A percentile compares a stretch with the other conserved stretches of the same genome.
Conservation (phyloP, 2,797 vertebrate species). For the Galaxias olidus region DNA sequence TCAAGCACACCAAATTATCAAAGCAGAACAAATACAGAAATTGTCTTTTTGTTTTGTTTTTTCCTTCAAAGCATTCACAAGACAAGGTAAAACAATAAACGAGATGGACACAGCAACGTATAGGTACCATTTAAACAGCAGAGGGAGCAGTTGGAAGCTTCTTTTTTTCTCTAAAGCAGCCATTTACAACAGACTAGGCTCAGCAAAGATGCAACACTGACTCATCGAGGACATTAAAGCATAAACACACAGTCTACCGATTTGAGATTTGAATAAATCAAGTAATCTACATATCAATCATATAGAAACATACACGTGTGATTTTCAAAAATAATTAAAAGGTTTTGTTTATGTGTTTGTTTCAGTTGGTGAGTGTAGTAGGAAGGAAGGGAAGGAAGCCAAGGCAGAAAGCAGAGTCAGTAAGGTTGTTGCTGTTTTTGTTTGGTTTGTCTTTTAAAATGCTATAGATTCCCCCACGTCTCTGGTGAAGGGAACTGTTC, state of each 20-base stretch:
- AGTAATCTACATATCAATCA: slow-evolving; percentile 23
- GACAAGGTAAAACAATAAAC: slow-evolving; percentile 11
- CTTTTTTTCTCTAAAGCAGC: slow-evolving; percentile 36
- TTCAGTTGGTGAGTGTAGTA: slow-evolving; percentile 28
- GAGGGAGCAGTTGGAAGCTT: slow-evolving; percentile 25
- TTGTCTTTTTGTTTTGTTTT: slow-evolving; percentile 2
- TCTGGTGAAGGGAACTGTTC: slow-evolving; percentile 93
- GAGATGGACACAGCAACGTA: neutral
- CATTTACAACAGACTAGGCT: slow-evolving; percentile 45
- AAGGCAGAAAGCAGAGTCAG: slow-evolving; percentile 57
- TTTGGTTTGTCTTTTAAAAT: slow-evolving; percentile 33
- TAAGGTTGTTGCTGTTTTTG: slow-evolving; percentile 7
- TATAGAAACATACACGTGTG: slow-evolving; percentile 39
- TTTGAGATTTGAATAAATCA: slow-evolving; percentile 33
- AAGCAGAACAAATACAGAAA: slow-evolving; percentile 14
- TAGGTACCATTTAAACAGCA: neutral
- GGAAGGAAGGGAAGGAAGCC: slow-evolving; percentile 22
- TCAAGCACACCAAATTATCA: slow-evolving; percentile 28
- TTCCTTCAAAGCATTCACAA: slow-evolving; percentile 14
- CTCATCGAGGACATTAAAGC: slow-evolving; percentile 44
- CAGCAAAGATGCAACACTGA: slow-evolving; percentile 1
- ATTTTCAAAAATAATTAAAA: slow-evolving; percentile 11
- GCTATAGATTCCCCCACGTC: slow-evolving; percentile 92
- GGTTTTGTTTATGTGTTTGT: slow-evolving; percentile 33
- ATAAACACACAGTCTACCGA: slow-evolving; percentile 40